Conservation (phyloP, 30 jellyfish, hydroid and myxozoan genomes). For the Turritopsis dohrnii region DNA sequence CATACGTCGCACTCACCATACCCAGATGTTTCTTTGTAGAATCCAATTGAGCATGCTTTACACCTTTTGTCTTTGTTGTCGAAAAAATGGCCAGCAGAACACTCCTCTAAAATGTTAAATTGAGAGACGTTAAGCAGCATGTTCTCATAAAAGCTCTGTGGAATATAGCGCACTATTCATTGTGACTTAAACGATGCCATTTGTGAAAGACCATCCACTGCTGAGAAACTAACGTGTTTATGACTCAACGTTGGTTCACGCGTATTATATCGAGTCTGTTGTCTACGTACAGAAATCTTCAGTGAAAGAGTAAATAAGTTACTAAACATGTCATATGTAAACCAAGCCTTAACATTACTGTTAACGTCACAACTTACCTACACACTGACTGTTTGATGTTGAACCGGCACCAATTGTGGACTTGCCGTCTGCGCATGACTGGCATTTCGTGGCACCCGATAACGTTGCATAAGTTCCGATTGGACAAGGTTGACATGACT, state of each 20-base stretch:
- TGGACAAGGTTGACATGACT: constrained; percentile 62
- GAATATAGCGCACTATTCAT: background rate
- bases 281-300: too few relatives aligned
- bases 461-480: constrained; percentile 48
- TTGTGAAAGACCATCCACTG: too few relatives aligned
- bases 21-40: constrained; percentile 55
- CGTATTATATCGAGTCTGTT: too few relatives aligned
- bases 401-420: constrained; percentile 51
- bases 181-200: too few relatives aligned
- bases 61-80: constrained; percentile 45
- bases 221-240: too few relatives aligned
- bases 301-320: too few relatives aligned
- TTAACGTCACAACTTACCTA: constrained; percentile 41
- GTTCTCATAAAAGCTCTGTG: background rate
- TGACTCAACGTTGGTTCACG: too few relatives aligned
- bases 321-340: too few relatives aligned
- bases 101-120: constrained; percentile 37
- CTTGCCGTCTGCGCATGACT: constrained; percentile 51
- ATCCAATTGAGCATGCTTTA: constrained; percentile 68
- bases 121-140: background rate
- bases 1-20: constrained; percentile 49
- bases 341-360: too few relatives aligned
- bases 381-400: constrained; percentile 36
- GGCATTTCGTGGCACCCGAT: constrained; percentile 32
- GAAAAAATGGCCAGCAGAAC: constrained; percentile 70